phyloP scores from a whole-genome alignment of 1,140 invertebrate genomes.

The Coenobita brevimanus region DNA sequence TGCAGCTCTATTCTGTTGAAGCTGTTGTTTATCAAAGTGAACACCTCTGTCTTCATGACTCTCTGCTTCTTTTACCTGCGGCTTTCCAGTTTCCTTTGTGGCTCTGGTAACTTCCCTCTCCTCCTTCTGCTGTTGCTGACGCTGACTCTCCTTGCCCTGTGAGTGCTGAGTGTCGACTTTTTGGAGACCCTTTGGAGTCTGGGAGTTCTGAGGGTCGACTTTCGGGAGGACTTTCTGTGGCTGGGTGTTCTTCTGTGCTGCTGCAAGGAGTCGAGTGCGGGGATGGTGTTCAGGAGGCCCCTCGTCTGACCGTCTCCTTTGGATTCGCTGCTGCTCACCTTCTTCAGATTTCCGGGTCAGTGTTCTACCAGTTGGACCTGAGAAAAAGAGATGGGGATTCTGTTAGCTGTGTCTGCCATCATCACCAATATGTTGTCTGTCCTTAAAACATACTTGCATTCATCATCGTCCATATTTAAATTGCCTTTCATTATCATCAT shows the following conservation, averaged over 20 bases:
- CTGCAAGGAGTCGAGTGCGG: neutral
- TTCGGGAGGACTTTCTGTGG: neutral
- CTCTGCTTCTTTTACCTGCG: neutral
- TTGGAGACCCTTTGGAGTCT: neutral
- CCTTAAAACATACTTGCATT: too few species aligned
- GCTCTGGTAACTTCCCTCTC: neutral
- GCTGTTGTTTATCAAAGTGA: neutral
- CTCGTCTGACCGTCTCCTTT: neutral
- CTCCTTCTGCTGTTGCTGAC: neutral
- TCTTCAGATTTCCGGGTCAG: slow-evolving; percentile 22
- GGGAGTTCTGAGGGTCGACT: neutral
- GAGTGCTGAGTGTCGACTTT: neutral
- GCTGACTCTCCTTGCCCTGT: neutral
- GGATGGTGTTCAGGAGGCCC: neutral
- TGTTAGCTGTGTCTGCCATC: too few species aligned
- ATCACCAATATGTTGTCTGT: too few species aligned
- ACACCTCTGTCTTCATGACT: neutral
- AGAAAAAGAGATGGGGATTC: neutral
- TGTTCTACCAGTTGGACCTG: slow-evolving; percentile 39
- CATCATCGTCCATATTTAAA: too few species aligned
- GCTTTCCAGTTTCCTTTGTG: neutral
- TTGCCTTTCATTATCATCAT: too few species aligned
- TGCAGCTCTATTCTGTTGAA: neutral
- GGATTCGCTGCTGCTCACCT: neutral
- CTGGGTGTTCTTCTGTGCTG: slow-evolving; percentile 29